Percentiles rank a stretch among this genome's conserved stretches.
These are phyloP conservation scores for Akabosia matsudoensis DNA, from an alignment of 1,140 invertebrate species.

Conservation along the genomic window DNA sequence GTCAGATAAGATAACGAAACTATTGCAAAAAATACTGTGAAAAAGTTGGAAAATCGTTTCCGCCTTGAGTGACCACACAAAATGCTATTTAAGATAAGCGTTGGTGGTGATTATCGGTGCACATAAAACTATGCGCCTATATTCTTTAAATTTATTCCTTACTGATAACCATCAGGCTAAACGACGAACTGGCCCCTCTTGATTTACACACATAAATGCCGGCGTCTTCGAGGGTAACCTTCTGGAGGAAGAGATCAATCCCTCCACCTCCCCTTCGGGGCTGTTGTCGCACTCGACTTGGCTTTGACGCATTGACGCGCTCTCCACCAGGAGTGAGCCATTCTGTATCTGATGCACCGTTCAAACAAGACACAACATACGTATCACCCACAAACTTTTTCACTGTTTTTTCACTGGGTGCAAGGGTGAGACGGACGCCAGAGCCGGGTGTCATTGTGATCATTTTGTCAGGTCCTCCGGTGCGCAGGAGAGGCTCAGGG, in stretches of 20 bases:
- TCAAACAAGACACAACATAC: constrained; percentile 35
- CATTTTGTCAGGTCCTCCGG: not conserved
- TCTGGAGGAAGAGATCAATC: constrained; percentile 42
- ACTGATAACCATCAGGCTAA: constrained; percentile 46
- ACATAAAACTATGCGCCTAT: too few relatives aligned
- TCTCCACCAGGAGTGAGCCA: constrained; percentile 28
- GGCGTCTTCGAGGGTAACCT: constrained; percentile 43
- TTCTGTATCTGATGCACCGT: constrained; percentile 30
- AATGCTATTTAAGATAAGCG: too few relatives aligned
- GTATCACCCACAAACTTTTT: constrained; percentile 39
- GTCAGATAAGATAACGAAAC: too few relatives aligned
- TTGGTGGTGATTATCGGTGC: too few relatives aligned
- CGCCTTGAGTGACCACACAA: too few relatives aligned
- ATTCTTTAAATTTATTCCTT: too few relatives aligned
- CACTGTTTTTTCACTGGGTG: constrained; percentile 33
- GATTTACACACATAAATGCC: constrained; percentile 37
- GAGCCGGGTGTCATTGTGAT: constrained; percentile 28
- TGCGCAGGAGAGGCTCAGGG: not conserved
- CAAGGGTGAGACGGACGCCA: constrained; percentile 23
- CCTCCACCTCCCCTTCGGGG: constrained; percentile 32
- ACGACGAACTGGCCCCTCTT: constrained; percentile 12
- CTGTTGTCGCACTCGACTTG: constrained; percentile 34
- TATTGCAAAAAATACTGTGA: too few relatives aligned
- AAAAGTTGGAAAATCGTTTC: too few relatives aligned
- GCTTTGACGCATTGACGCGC: constrained; percentile 12